Evolutionary conservation across 2,113 vertebrate genomes (phyloP).

Genomic region (Coturnix japonica): DNA sequence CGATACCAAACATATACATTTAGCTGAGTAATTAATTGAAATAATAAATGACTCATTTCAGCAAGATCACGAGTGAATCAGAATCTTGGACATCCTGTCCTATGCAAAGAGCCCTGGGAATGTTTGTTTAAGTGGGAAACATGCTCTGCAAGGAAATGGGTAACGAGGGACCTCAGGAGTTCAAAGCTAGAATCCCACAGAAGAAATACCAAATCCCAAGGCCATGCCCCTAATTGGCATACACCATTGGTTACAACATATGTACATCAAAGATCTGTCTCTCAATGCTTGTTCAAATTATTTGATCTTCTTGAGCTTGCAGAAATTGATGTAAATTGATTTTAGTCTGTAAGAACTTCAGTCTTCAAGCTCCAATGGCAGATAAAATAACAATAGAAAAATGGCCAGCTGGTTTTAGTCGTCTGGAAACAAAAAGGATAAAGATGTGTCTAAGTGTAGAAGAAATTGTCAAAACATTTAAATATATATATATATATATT

Average conservation of each 20-base stretch:
- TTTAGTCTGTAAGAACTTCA: background rate
- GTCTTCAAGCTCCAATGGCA: background rate
- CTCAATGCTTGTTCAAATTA: background rate
- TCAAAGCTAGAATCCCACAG: slow-evolving; percentile 37
- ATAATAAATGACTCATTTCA: slow-evolving; percentile 71
- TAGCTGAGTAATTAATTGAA: slow-evolving; percentile 63
- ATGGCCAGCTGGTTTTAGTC: background rate
- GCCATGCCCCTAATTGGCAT: background rate
- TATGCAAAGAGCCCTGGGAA: slow-evolving; percentile 7
- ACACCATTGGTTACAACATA: background rate
- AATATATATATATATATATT: background rate
- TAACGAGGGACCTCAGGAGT: slow-evolving; percentile 48
- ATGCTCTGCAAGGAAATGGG: slow-evolving; percentile 50
- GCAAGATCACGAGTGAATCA: slow-evolving; percentile 38
- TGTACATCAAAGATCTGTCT: background rate
- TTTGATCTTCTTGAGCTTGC: background rate
- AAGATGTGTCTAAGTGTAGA: background rate
- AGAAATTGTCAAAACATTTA: background rate
- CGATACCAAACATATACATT: slow-evolving; percentile 44
- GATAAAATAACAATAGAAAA: background rate
- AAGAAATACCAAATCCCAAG: background rate
- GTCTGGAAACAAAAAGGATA: background rate
- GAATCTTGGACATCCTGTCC: slow-evolving; percentile 57
- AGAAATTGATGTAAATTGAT: background rate
- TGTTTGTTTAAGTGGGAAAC: slow-evolving; percentile 68